These are phyloP conservation scores for Sylvia atricapilla DNA, from an alignment of 2,113 vertebrate species.

Conservation along the genomic window DNA sequence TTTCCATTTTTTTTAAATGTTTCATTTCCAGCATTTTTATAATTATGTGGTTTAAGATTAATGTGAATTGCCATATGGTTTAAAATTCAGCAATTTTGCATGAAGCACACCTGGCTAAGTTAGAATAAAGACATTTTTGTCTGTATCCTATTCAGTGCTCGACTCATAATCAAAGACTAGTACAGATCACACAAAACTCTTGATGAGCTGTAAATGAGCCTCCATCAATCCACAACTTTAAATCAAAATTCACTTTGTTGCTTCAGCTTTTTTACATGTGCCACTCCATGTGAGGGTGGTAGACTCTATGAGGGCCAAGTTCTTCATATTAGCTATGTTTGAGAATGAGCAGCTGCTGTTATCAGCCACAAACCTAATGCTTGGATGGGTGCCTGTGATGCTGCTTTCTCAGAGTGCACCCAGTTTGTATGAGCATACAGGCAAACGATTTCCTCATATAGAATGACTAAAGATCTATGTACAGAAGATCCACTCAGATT, in stretches of 20 bases:
- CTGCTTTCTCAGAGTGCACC: background rate
- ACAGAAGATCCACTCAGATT: background rate
- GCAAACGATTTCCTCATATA: background rate
- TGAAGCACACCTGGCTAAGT: conserved; percentile 45
- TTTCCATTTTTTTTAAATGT: background rate
- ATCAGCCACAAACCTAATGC: background rate
- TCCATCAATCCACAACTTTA: conserved; percentile 8
- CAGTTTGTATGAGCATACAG: background rate
- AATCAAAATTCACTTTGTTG: background rate
- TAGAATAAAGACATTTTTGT: conserved; percentile 24
- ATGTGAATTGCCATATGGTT: conserved; percentile 26
- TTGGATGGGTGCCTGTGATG: fast-evolving
- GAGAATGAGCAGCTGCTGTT: background rate
- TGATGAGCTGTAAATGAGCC: conserved; percentile 47
- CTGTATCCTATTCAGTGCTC: conserved; percentile 6
- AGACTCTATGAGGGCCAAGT: background rate
- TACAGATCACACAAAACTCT: conserved; percentile 10
- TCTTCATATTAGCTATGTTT: background rate
- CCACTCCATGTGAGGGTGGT: background rate
- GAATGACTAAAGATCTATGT: background rate
- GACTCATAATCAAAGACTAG: conserved; percentile 53
- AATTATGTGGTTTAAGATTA: conserved; percentile 5
- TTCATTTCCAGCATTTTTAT: background rate
- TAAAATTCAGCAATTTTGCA: conserved; percentile 9
- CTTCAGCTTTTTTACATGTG: background rate